Percentiles rank a stretch among this genome's conserved stretches.
Conservation (phyloP, 2,113 vertebrate genomes). For the Alligator mississippiensis region DNA sequence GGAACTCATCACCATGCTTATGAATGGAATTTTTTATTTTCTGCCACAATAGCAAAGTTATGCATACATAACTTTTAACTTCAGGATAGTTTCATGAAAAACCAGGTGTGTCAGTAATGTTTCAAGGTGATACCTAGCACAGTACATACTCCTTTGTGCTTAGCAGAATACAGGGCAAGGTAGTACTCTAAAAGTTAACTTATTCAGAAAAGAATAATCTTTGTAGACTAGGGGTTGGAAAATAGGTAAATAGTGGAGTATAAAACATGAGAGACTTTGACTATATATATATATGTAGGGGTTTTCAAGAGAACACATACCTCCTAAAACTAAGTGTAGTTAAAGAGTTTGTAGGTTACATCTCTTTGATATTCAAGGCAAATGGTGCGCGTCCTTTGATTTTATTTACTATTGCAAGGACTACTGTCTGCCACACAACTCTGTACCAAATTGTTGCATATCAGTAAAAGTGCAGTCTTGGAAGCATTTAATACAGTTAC, state of each 20-base stretch:
- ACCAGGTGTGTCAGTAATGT: too few relatives aligned
- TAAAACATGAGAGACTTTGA: neutral
- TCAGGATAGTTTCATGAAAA: too few relatives aligned
- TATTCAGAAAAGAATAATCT: too few relatives aligned
- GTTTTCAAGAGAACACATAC: neutral
- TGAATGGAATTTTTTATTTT: neutral
- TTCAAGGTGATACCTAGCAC: too few relatives aligned
- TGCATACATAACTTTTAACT: too few relatives aligned
- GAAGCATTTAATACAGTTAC: neutral
- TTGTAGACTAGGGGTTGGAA: neutral
- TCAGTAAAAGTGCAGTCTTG: neutral
- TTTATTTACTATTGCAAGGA: neutral
- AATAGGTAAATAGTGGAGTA: neutral
- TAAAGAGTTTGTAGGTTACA: neutral
- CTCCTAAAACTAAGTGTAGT: neutral
- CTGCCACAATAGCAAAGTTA: neutral
- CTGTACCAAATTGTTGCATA: neutral
- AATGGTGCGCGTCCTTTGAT: neutral
- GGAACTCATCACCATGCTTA: neutral
- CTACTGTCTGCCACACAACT: neutral
- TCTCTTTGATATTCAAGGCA: neutral
- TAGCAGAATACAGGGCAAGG: too few relatives aligned
- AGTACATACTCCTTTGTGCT: too few relatives aligned
- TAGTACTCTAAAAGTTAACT: too few relatives aligned
- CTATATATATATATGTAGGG: neutral